These are phyloP conservation scores for Onychomys leucogaster DNA, from an alignment of 2,797 vertebrate genomes.

Conservation along the genomic window DNA sequence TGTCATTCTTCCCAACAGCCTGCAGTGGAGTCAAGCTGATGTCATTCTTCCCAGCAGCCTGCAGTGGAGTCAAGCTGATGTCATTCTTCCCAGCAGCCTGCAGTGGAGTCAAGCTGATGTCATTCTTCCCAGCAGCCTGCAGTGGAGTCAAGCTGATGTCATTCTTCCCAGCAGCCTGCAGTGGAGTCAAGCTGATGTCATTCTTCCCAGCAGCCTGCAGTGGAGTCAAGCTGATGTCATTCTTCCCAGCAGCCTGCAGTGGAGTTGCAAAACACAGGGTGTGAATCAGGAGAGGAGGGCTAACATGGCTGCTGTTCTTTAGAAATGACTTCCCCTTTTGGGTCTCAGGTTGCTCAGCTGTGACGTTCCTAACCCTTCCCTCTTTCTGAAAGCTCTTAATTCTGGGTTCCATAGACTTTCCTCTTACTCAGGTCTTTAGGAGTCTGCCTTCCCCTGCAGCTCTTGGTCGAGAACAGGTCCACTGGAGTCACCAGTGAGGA, in stretches of 20 bases:
- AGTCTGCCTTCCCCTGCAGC: not conserved
- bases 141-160: not conserved
- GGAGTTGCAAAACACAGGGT: not conserved
- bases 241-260: not conserved
- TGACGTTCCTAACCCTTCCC: not conserved
- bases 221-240: not conserved
- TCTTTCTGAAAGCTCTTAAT: not conserved
- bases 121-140: no score
- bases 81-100: no score
- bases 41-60: no score
- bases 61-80: no score
- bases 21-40: not conserved
- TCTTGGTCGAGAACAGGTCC: not conserved
- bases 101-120: no score
- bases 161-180: no score
- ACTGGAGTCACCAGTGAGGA: not conserved
- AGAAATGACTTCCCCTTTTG: not conserved
- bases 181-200: not conserved
- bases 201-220: no score
- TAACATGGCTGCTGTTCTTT: not conserved
- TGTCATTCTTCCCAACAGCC: not conserved
- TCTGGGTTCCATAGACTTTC: not conserved
- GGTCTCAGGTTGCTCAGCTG: not conserved
- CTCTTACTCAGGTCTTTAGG: not conserved
- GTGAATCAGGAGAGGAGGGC: not conserved